Base-by-base conservation (phyloP, 2,797 vertebrate species). In the Microtus agrestis region DNA sequence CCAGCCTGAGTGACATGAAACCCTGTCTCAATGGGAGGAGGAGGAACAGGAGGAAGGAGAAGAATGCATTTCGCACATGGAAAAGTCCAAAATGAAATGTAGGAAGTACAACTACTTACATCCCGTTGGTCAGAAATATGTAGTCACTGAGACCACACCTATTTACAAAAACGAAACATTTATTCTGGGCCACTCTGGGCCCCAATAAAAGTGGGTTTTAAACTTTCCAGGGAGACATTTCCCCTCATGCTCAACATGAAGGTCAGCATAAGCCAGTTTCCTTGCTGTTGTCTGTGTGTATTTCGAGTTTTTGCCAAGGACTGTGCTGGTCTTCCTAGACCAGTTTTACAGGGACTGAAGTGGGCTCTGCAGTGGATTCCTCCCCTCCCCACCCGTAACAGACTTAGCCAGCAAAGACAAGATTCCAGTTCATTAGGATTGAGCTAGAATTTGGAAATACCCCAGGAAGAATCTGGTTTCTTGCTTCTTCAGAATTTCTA, bases 371-470 rank as follows among this genome's bases (percentile, higher is more conserved):
- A 14, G 21, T 65, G 74, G n/a, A 17, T 61, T 91, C 46, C 43
- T 86, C 74, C 14, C 8, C n/a, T 65, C 0, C 51, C 19, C 29
- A 82, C 15, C 43, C 54, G 12, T 48, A 71, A 78, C 21, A 27
- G 54, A 73, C 19, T 56, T 43, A 76, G 63, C 15, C 29, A 46
- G 65, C 46, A 95, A 91, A 76, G 82, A 31, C 61, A 73, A 91
- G 90, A 82, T 87, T 59, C 46, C 56, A 81, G 6, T 94, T 89
- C 51, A n/a, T 34, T 59, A 88, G 29, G 51, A 80, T 89, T 91
- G 81, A 56, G 51, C 19, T 40, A 92, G 51, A 73, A 61, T 95
- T 85, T 92, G 59, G 73, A 91, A 14, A 95, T 82, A n/a, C 13
- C 19, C n/a, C 5, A 91, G 46, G 67, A 63, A 94, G 63, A 96